Conservation (phyloP, 2,113 vertebrate species). For the Megaceryle torquata region DNA sequence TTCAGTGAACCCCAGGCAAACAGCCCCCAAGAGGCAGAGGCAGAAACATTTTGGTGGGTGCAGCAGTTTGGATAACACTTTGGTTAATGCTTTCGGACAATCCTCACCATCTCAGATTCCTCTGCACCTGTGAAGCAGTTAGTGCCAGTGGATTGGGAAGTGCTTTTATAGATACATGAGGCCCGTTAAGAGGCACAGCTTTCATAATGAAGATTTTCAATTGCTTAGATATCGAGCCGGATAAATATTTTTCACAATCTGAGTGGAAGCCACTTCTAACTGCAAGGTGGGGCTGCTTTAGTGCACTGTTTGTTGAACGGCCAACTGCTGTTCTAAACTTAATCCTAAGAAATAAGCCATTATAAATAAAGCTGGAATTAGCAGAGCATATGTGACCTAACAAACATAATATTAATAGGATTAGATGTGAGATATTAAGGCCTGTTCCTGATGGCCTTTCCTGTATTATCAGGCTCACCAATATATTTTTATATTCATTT, state of each 20-base stretch:
- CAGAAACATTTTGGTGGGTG: neutral
- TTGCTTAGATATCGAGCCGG: neutral
- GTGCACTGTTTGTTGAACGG: neutral
- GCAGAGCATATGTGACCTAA: conserved; percentile 29
- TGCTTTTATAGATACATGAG: fast-evolving
- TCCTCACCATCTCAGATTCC: neutral
- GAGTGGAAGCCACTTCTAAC: neutral
- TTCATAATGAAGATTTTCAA: neutral
- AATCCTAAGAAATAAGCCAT: conserved; percentile 46
- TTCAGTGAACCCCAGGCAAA: neutral
- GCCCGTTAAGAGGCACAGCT: neutral
- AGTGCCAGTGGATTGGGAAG: fast-evolving
- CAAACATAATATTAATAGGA: conserved; percentile 25
- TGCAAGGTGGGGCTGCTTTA: neutral
- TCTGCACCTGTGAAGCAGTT: fast-evolving
- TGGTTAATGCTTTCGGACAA: neutral
- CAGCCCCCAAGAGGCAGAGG: neutral
- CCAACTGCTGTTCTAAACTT: conserved; percentile 3
- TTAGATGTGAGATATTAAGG: conserved; percentile 27
- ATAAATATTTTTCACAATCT: neutral
- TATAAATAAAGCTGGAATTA: conserved; percentile 42
- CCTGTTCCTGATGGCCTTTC: neutral
- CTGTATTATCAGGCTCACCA: neutral
- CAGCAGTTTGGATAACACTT: neutral
- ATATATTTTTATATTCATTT: neutral